Evolutionary conservation across 2,888 invertebrate species (phyloP), one percentile per base, ranked within the genome.

Genomic region (Habroteleia sp.): DNA sequence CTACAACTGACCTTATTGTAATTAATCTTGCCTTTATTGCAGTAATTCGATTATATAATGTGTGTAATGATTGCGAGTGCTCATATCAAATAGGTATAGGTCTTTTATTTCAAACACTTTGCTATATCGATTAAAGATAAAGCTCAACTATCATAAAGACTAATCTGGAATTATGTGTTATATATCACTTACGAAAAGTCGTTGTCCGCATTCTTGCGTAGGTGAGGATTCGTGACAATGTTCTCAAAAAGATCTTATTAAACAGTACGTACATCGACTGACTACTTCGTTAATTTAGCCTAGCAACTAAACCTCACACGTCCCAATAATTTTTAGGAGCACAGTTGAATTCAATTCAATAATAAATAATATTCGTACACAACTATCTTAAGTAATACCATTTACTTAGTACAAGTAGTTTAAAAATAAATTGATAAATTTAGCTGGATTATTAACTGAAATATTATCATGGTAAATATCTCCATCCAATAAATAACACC

Each of bases 11-110:
- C 66, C 39, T 41, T 56, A 48, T 56, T 56, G 56, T 29, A 56
- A 52, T 56, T 68, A 56, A 68, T 68, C 48, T 68, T 41, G 39
- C 35, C 39, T 54, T 56, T 46, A 56, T 66, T 56, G 44, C 46
- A 14, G 54, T 66, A 54, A 66, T 56, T 66, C 39, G 35, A 66
- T 44, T 46, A 37, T 16, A 16, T 46, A 56, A 39, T 66, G 29
- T 11, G 39, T 56, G 46, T 50, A 54, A 54, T 63, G 8, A 42
- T 20, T 13, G 27, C 25, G n/a, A 52, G 13, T 13, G 42, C 20
- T 10, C 27, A 13, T 44, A 52, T 65, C 13, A 29, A 65, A 10
- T 37, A 27, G 17, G 35, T 20, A 3, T 8, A n/a, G n/a, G n/a
- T n/a, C 29, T 35, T 44, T 44, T 25, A 27, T 17, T 17, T 23